phyloP scores from a whole-genome alignment of 2,888 invertebrate genomes.

The Heliothis peltigera region DNA sequence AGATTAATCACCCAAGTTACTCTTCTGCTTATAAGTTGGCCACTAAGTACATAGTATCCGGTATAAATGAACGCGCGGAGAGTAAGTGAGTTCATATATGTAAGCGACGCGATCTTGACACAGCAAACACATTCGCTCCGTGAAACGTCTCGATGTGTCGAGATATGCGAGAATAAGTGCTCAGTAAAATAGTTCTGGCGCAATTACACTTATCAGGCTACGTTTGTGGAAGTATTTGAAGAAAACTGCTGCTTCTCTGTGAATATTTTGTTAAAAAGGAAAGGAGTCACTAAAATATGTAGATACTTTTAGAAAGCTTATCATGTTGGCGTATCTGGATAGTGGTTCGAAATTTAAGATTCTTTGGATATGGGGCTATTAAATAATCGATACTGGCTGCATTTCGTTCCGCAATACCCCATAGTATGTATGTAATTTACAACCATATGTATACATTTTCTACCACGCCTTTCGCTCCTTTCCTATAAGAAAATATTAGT shows the following conservation, averaged over 20 bases:
- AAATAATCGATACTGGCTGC: too few species aligned
- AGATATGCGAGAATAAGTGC: constrained; percentile 53
- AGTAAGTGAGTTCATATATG: constrained; percentile 52
- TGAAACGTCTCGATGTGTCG: constrained; percentile 44
- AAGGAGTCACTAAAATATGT: constrained; percentile 16
- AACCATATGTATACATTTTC: too few species aligned
- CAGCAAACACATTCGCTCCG: constrained; percentile 59
- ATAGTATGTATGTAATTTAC: too few species aligned
- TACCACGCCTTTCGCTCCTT: too few species aligned
- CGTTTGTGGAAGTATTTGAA: constrained; percentile 21
- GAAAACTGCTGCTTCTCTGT: constrained; percentile 17
- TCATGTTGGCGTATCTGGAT: background rate
- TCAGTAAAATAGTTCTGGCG: constrained; percentile 46
- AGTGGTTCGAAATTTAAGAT: background rate
- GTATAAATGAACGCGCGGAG: constrained; percentile 35
- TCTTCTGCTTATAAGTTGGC: constrained; percentile 23
- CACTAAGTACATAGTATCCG: constrained; percentile 27
- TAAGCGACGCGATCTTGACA: constrained; percentile 55
- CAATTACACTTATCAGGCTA: constrained; percentile 49
- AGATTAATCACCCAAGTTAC: background rate
- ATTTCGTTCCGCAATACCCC: too few species aligned
- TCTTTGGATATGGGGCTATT: too few species aligned
- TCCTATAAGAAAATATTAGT: too few species aligned
- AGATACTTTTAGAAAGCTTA: background rate
- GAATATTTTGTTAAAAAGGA: constrained; percentile 11